These are phyloP conservation scores for Barnardius zonarius DNA, from an alignment of 2,113 vertebrate genomes.

Conservation along the genomic window DNA sequence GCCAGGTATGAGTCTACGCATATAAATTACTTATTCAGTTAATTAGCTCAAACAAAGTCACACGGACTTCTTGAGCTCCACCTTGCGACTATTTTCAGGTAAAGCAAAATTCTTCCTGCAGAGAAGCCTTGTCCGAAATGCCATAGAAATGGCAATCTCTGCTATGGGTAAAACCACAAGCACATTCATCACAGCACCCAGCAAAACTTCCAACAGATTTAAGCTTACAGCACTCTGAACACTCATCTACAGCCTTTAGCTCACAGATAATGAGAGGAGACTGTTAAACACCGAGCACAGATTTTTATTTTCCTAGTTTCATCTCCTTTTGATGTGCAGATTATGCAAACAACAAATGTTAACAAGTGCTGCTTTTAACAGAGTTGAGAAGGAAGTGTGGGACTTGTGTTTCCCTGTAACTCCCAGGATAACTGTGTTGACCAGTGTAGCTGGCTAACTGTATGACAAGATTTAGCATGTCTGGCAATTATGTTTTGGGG, in stretches of 20 bases:
- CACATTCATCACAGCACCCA: background rate
- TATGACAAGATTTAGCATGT: background rate
- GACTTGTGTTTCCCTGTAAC: background rate
- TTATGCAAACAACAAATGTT: background rate
- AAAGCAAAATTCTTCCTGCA: background rate
- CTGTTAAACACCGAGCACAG: background rate
- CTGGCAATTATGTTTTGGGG: background rate
- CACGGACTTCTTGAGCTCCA: conserved; percentile 45
- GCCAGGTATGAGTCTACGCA: background rate
- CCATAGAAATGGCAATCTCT: background rate
- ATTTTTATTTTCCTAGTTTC: background rate
- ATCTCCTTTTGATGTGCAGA: background rate
- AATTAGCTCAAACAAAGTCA: background rate
- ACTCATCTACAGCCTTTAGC: background rate
- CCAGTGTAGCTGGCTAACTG: background rate
- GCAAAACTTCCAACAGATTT: background rate
- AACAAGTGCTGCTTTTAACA: background rate
- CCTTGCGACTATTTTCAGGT: conserved; percentile 47
- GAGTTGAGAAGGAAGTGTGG: background rate
- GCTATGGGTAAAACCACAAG: background rate
- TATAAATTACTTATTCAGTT: background rate
- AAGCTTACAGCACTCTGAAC: background rate
- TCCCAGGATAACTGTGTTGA: background rate
- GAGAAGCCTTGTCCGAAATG: background rate
- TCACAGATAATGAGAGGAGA: background rate